Evolutionary conservation across 2,888 invertebrate species (phyloP), one percentile per base, ranked within the genome.

Genomic region (Agonopterix subpropinquella): DNA sequence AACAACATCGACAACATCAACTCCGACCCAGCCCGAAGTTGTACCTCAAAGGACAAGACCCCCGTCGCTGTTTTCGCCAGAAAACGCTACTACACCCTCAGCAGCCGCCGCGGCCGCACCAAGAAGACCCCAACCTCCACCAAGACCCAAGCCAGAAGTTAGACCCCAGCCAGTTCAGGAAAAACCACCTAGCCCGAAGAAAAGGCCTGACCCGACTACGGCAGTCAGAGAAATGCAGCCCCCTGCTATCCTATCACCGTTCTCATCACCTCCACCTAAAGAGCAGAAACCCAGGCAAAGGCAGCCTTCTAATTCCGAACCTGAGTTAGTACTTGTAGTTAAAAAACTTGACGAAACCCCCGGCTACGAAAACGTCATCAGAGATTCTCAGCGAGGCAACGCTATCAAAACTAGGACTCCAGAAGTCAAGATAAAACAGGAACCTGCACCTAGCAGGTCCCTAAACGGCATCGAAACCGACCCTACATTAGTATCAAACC

Each of bases 391-490:
- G 57, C 72, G 89, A 55, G 77, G 78, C 0, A 62, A 53, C 44
- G 57, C 73, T 0, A 78, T 80, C 1, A 68, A 75, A 36, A 62
- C 87, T 8, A 82, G 83, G 54, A 76, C 75, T 1, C 73, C 77
- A 0, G 51, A 51, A 28, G 41, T 46, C 4, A 49, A 49, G 39
- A 74, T 85, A 7, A 83, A 84, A 46, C 77, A 81, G 1, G 83
- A 84, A 8, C 57, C 62, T 0, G 44, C 62, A 8, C 54, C 60
- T 2, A 60, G 61, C 11, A 67, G 89, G 43, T 54, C 83, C 0
- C 58, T 92, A 0, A 93, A 93, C 61, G 92, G 92, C 7, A 91
- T 93, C 9, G 93, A 93, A 75, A 93, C 93, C 0, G 92, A 93
- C 63, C 93, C 93, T 0, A 92, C 91, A 7, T 61, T 93, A 61